Percentiles rank a stretch among this genome's conserved stretches.
These are phyloP conservation scores for Cepphus grylle DNA, from an alignment of 2,113 vertebrate genomes.

Conservation along the genomic window DNA sequence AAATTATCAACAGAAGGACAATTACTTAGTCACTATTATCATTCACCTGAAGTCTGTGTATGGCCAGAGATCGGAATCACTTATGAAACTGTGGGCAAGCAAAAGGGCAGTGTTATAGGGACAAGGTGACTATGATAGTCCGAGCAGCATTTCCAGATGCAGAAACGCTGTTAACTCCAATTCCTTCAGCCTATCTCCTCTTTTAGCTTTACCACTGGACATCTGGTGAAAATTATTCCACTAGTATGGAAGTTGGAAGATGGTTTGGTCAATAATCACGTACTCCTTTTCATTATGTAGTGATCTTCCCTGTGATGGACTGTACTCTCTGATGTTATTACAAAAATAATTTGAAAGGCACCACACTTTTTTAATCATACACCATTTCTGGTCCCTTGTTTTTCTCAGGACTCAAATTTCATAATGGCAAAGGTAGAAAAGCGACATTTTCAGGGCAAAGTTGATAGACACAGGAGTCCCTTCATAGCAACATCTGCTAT, in stretches of 20 bases:
- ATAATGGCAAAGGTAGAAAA: neutral
- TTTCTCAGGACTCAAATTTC: neutral
- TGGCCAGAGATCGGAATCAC: neutral
- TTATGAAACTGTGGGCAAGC: neutral
- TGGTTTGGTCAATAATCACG: neutral
- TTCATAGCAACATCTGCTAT: neutral
- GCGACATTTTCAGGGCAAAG: neutral
- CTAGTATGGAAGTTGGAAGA: neutral
- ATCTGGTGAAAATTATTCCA: neutral
- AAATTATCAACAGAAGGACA: neutral
- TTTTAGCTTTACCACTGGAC: neutral
- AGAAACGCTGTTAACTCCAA: neutral
- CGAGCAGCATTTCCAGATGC: neutral
- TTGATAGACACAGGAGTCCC: neutral
- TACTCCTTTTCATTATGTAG: neutral
- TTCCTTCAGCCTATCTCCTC: neutral
- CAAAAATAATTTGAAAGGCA: neutral
- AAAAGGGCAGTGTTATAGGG: neutral
- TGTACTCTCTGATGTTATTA: neutral
- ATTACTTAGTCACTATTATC: neutral
- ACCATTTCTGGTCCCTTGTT: neutral
- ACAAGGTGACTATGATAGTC: neutral
- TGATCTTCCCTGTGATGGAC: neutral
- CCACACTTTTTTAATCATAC: neutral
- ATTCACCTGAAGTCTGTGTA: neutral